Conservation (phyloP, 2,797 vertebrate genomes). For the Oryzias sinensis region DNA sequence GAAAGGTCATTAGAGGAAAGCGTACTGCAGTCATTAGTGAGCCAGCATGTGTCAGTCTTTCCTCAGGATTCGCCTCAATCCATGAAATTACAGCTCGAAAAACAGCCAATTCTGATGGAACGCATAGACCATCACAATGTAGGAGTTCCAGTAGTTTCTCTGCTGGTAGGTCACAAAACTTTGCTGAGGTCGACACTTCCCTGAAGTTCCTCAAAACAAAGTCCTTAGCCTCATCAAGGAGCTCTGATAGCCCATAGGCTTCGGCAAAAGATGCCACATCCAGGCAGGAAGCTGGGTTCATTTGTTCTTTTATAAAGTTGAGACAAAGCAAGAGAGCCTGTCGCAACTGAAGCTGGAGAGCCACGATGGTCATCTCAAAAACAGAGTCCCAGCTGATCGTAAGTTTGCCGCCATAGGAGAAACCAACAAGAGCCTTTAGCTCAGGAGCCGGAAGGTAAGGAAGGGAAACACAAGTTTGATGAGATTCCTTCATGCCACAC, state of each 20-base stretch:
- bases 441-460: slow-evolving; percentile 67
- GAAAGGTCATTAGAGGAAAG: slow-evolving; percentile 89
- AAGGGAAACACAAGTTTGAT: slow-evolving; percentile 67
- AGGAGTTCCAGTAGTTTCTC: slow-evolving; percentile 80
- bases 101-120: slow-evolving; percentile 82
- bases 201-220: slow-evolving; percentile 84
- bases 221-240: slow-evolving; percentile 77
- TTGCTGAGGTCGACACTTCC: slow-evolving; percentile 74
- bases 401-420: slow-evolving; percentile 81
- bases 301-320: slow-evolving; percentile 75
- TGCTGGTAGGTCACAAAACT: slow-evolving; percentile 81
- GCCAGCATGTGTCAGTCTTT: slow-evolving; percentile 68
- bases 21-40: slow-evolving; percentile 81
- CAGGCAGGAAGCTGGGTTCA: slow-evolving; percentile 77
- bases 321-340: slow-evolving; percentile 81
- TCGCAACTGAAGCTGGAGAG: slow-evolving; percentile 86
- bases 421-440: slow-evolving; percentile 78
- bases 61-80: slow-evolving; percentile 77
- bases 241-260: slow-evolving; percentile 78
- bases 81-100: slow-evolving; percentile 83
- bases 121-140: slow-evolving; percentile 76
- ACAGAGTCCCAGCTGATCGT: slow-evolving; percentile 80
- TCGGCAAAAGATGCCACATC: slow-evolving; percentile 82
- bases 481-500: slow-evolving; percentile 84
- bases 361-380: slow-evolving; percentile 82